Evolutionary conservation across 2,113 vertebrate species (phyloP).

Genomic region (Microcebus jonahi): DNA sequence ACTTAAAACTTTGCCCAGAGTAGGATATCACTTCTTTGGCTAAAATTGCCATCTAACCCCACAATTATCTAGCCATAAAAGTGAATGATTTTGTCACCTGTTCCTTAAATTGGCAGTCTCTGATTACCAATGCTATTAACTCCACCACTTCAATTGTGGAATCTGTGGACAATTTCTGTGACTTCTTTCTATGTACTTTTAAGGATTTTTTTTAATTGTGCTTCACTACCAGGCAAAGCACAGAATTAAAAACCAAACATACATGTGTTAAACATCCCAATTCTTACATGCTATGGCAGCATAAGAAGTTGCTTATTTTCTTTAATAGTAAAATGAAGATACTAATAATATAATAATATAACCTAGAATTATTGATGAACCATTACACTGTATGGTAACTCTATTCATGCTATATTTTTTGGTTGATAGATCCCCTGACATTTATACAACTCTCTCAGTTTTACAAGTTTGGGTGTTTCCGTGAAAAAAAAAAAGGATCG

Average conservation of each 20-base stretch:
- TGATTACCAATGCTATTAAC: background rate
- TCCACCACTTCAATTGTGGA: background rate
- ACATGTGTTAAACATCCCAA: background rate
- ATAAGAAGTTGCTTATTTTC: background rate
- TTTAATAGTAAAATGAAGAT: background rate
- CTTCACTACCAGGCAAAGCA: background rate
- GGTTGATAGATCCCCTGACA: background rate
- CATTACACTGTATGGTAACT: background rate
- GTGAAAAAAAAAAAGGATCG: background rate
- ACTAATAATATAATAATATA: background rate
- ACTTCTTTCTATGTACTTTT: background rate
- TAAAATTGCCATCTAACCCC: background rate
- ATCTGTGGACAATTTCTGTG: background rate
- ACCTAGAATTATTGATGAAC: background rate
- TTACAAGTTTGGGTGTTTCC: background rate
- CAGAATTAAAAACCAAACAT: background rate
- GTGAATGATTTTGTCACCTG: background rate
- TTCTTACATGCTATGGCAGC: background rate
- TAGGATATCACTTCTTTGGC: background rate
- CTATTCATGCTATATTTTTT: background rate
- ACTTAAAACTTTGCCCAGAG: background rate
- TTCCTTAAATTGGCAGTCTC: background rate
- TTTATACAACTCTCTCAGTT: background rate
- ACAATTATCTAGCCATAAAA: background rate
- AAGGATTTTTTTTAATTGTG: background rate